Percentiles rank a stretch among this genome's conserved stretches.
Conservation (phyloP, 2,113 vertebrate species). For the Dasyprocta punctata region DNA sequence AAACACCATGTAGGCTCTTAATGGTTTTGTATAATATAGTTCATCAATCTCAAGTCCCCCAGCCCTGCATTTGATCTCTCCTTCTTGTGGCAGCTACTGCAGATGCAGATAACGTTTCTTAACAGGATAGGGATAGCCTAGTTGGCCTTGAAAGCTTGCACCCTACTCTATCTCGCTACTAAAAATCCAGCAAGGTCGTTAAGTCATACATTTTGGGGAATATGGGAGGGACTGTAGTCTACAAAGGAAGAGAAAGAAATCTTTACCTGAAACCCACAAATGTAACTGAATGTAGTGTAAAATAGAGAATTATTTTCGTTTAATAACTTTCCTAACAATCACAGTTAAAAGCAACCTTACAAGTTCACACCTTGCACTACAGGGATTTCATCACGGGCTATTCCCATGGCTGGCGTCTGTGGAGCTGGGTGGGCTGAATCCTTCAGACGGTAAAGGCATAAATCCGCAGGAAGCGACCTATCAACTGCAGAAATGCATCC, state of each 20-base stretch:
- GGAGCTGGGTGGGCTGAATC: not conserved
- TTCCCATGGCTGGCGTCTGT: not conserved
- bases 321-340: too few species aligned
- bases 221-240: not conserved
- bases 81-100: not conserved
- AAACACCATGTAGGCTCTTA: not conserved
- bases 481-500: not conserved
- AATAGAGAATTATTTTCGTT: too few species aligned
- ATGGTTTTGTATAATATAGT: not conserved
- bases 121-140: not conserved
- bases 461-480: not conserved
- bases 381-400: slow-evolving; percentile 2
- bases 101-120: not conserved
- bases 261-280: not conserved
- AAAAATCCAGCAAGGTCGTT: not conserved
- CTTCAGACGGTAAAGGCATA: not conserved
- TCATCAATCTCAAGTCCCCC: too few species aligned
- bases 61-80: not conserved
- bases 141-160: not conserved
- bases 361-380: slow-evolving; percentile 38
- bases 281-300: too few species aligned
- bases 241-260: not conserved
- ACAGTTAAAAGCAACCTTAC: slow-evolving; percentile 22
- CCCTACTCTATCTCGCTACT: not conserved
- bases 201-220: not conserved